A percentile compares a stretch with the other conserved stretches of the same genome.
phyloP scores from a whole-genome alignment of 2,888 invertebrate species.

The Hydrotaea cyrtoneurina region DNA sequence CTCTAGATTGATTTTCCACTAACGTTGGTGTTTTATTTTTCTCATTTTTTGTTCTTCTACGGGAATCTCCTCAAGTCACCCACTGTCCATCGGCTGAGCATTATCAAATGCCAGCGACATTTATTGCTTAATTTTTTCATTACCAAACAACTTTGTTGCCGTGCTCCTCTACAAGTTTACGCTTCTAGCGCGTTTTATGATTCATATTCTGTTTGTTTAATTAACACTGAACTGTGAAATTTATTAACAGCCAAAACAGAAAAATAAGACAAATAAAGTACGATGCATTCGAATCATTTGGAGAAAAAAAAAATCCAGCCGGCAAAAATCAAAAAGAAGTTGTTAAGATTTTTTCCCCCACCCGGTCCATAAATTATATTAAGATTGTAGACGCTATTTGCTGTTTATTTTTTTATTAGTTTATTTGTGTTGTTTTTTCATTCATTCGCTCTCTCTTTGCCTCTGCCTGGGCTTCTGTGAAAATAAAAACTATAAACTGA shows the following conservation, averaged over 20 bases:
- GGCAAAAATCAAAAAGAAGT: background rate
- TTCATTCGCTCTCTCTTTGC: too few relatives aligned
- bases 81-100: background rate
- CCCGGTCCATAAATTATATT: background rate
- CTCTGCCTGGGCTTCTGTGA: too few relatives aligned
- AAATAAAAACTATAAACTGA: background rate
- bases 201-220: background rate
- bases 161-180: too few relatives aligned
- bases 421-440: background rate
- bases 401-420: background rate
- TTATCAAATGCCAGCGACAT: background rate
- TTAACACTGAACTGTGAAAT: conserved; percentile 12
- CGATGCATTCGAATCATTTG: background rate
- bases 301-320: background rate
- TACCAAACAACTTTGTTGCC: too few relatives aligned
- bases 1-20: too few relatives aligned
- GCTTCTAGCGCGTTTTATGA: background rate
- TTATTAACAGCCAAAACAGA: background rate
- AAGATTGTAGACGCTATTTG: background rate
- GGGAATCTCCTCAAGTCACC: too few relatives aligned
- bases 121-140: too few relatives aligned
- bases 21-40: too few relatives aligned
- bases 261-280: background rate
- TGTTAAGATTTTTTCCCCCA: background rate
- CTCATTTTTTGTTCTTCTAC: too few relatives aligned